phyloP scores from a whole-genome alignment of 2,888 invertebrate species.

The Scelioninae gen. 1 region DNA sequence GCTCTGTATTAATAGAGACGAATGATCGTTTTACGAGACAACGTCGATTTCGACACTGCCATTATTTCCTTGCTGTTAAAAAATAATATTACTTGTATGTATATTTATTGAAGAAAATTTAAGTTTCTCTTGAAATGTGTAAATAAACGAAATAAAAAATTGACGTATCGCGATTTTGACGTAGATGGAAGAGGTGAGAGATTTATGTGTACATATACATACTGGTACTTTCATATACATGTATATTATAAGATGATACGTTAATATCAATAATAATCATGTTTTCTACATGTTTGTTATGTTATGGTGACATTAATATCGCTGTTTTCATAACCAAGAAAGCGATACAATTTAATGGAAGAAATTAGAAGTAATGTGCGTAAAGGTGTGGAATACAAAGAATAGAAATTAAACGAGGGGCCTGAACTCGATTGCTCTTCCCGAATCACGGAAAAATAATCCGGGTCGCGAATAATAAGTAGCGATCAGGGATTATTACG shows the following conservation, averaged over 20 bases:
- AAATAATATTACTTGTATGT: constrained; percentile 51
- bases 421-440: constrained; percentile 73
- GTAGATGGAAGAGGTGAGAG: constrained; percentile 21
- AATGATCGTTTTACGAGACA: constrained; percentile 41
- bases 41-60: constrained; percentile 66
- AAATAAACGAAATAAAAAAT: constrained; percentile 47
- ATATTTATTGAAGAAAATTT: constrained; percentile 47
- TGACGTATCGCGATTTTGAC: constrained; percentile 33
- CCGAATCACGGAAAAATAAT: constrained; percentile 72
- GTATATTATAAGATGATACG: constrained; percentile 53
- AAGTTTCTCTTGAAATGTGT: constrained; percentile 47
- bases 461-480: constrained; percentile 52
- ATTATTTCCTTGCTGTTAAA: constrained; percentile 60
- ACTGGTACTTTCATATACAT: constrained; percentile 51
- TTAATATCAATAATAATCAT: constrained; percentile 52
- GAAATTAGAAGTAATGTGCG: constrained; percentile 25
- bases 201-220: constrained; percentile 55
- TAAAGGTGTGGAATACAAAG: constrained; percentile 42
- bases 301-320: constrained; percentile 37
- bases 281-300: constrained; percentile 58
- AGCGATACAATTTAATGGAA: constrained; percentile 26
- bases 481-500: constrained; percentile 66
- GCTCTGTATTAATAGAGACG: constrained; percentile 6
- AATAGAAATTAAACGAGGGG: constrained; percentile 32
- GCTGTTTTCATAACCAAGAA: constrained; percentile 30